A percentile compares a stretch with the other conserved stretches of the same genome.
Evolutionary conservation across 2,113 vertebrate species (phyloP).

Genomic region (Neomonachus schauinslandi): DNA sequence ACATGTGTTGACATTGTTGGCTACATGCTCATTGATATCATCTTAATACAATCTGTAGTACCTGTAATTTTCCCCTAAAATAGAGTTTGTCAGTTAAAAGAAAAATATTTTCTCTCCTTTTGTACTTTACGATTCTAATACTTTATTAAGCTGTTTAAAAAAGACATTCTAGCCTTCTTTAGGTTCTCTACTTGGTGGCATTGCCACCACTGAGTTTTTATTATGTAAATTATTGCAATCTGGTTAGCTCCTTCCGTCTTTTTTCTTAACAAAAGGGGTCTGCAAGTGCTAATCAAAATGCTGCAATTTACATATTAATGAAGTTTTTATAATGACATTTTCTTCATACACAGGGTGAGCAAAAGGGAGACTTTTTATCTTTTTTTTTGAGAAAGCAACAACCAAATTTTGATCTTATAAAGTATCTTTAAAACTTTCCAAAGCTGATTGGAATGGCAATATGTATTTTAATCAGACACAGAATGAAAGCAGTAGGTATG

Average conservation of each 20-base stretch:
- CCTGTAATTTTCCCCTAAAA: conserved; percentile 59
- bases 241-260: conserved; percentile 88
- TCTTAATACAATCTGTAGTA: conserved; percentile 61
- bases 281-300: conserved; percentile 91
- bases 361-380: conserved; percentile 81
- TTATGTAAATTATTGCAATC: conserved; percentile 91
- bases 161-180: conserved; percentile 78
- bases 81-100: conserved; percentile 79
- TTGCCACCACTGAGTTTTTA: conserved; percentile 87
- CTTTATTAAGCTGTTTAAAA: conserved; percentile 81
- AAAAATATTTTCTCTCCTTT: conserved; percentile 84
- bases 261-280: conserved; percentile 88
- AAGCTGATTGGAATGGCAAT: background rate
- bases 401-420: conserved; percentile 77
- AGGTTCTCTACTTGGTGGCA: conserved; percentile 81
- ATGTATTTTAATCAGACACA: conserved; percentile 39
- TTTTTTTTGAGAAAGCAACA: conserved; percentile 76
- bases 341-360: conserved; percentile 83
- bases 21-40: conserved; percentile 29
- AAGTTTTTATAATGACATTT: conserved; percentile 88
- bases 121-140: conserved; percentile 74
- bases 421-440: conserved; percentile 76
- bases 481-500: background rate
- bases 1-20: conserved; percentile 40
- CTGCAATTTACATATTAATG: conserved; percentile 92